Conservation (phyloP, 2,888 invertebrate genomes). For the Tipula helvola region DNA sequence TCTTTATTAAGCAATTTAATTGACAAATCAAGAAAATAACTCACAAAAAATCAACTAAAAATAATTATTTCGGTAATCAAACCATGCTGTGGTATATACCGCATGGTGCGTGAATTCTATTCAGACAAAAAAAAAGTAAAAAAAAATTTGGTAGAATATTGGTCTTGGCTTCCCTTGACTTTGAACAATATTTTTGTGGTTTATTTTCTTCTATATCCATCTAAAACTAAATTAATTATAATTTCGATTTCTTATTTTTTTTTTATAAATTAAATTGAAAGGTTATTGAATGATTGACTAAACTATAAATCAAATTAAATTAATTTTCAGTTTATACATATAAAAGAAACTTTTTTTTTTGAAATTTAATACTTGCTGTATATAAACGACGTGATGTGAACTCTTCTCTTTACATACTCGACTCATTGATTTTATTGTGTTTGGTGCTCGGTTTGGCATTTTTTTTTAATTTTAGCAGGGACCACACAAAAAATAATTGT, state of each 20-base stretch:
- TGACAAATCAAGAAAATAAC: not conserved
- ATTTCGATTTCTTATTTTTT: not conserved
- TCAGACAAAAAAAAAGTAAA: not conserved
- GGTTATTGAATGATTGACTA: slow-evolving; percentile 4
- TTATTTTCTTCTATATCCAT: not conserved
- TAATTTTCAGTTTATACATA: not conserved
- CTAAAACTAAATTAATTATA: not conserved
- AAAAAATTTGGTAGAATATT: not conserved
- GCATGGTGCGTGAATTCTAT: not conserved
- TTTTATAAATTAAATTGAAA: not conserved
- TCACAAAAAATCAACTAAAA: not conserved
- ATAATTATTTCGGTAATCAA: not conserved
- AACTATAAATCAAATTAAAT: slow-evolving; percentile 4
- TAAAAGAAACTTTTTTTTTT: not conserved
- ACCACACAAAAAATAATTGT: not conserved
- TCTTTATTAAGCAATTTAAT: slow-evolving; percentile 4
- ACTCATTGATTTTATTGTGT: not conserved
- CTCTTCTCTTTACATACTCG: not conserved
- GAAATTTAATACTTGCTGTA: not conserved
- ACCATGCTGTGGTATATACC: not conserved
- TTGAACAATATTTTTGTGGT: not conserved
- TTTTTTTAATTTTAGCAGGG: not conserved
- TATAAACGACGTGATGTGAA: not conserved
- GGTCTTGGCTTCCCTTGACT: slow-evolving; percentile 4
- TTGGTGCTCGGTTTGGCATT: not conserved